A percentile compares a stretch with the other conserved stretches of the same genome.
These are phyloP conservation scores for Endotricha flammealis DNA, from an alignment of 2,888 invertebrate species.

Conservation along the genomic window DNA sequence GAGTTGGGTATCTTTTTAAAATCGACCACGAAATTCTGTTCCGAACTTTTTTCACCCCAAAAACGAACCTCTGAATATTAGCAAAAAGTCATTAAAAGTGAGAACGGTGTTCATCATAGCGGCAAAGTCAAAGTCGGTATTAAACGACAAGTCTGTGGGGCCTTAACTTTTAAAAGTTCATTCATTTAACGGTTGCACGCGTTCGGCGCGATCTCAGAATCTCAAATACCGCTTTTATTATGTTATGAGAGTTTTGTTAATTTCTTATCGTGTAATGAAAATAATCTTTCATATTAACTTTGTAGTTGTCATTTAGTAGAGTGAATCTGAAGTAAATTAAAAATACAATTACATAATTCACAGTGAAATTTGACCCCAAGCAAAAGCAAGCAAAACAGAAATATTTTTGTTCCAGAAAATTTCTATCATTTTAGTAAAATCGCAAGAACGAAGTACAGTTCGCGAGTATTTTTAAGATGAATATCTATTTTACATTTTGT, in stretches of 20 bases:
- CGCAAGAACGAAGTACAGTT: too few species aligned
- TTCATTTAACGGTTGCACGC: slow-evolving; percentile 75
- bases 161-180: slow-evolving; percentile 75
- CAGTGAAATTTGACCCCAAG: too few species aligned
- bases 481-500: too few species aligned
- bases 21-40: slow-evolving; percentile 40
- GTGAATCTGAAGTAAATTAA: too few species aligned
- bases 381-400: too few species aligned
- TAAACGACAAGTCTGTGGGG: slow-evolving; percentile 54
- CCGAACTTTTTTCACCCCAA: slow-evolving; percentile 48
- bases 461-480: too few species aligned
- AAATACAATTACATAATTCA: too few species aligned
- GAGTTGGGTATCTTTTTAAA: slow-evolving; percentile 29
- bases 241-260: too few species aligned
- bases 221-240: slow-evolving; percentile 34
- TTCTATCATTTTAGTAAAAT: too few species aligned
- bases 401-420: too few species aligned
- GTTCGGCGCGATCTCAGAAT: slow-evolving; percentile 50
- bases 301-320: too few species aligned
- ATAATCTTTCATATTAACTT: background rate
- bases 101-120: slow-evolving; percentile 71
- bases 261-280: too few species aligned
- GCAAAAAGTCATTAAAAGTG: slow-evolving; percentile 78
- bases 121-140: slow-evolving; percentile 64
- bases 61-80: slow-evolving; percentile 65